These are phyloP conservation scores for Apomyelois bistriatella DNA, from an alignment of 2,888 invertebrate species.

Conservation along the genomic window DNA sequence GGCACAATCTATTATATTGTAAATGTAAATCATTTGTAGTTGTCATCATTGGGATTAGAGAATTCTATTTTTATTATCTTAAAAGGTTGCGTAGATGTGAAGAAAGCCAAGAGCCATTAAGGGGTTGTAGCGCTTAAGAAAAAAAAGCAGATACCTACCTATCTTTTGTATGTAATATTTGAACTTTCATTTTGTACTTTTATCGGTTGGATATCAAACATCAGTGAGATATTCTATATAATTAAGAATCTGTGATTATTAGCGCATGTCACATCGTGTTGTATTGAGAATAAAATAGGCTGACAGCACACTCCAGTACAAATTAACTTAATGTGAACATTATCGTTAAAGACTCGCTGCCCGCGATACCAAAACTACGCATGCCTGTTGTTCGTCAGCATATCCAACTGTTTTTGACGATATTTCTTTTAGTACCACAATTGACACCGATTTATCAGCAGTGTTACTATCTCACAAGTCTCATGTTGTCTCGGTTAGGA, in stretches of 20 bases:
- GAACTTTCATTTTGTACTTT: background rate
- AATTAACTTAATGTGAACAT: slow-evolving; percentile 42
- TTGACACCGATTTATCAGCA: too few relatives aligned
- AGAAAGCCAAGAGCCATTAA: too few relatives aligned
- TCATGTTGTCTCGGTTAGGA: too few relatives aligned
- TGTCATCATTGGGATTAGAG: background rate
- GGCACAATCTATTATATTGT: background rate
- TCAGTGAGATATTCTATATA: background rate
- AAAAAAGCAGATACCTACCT: too few relatives aligned
- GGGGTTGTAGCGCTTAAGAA: too few relatives aligned
- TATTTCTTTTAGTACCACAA: too few relatives aligned
- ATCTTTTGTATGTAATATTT: background rate
- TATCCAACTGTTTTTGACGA: too few relatives aligned
- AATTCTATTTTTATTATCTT: background rate
- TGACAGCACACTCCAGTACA: slow-evolving; percentile 73
- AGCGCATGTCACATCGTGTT: slow-evolving; percentile 17
- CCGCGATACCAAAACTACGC: too few relatives aligned
- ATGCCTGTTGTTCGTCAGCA: too few relatives aligned
- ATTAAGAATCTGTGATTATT: slow-evolving; percentile 24
- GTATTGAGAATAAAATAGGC: slow-evolving; percentile 31
- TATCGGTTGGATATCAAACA: background rate
- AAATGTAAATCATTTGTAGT: background rate
- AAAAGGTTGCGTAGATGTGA: too few relatives aligned
- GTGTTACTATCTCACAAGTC: too few relatives aligned
- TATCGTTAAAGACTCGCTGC: too few relatives aligned